Base-by-base conservation (phyloP, 2,113 vertebrate species). In the Silurus meridionalis region DNA sequence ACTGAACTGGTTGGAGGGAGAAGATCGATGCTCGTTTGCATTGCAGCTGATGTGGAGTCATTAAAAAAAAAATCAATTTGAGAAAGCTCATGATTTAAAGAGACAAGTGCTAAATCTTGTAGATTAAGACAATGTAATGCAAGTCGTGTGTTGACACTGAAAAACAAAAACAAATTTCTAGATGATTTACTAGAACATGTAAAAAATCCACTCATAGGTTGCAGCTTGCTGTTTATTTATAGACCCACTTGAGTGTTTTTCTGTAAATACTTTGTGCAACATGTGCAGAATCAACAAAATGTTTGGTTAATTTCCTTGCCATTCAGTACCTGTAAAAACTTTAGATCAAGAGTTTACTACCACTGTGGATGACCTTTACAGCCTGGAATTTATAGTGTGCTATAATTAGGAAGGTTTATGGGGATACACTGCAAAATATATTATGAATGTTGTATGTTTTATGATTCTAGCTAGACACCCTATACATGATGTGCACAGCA, bases 61-160 rank as follows among this genome's bases (percentile, higher is more conserved):
- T 37, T 52, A 0, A 25, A 84, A 25, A 84, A 84, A 71, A 48
- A 82, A 37, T 71, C 82, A 50, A 84, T 53, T 4, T 77, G 71
- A 63, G 46, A 28, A 14, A 58, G 37, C 19, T 57, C 46, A n/a
- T 67, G 66, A 46, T 46, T 83, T 72, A 72, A 74, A 50, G 46
- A 8, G 25, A 25, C 6, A 61, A 61, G 60, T 66, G 64, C 28
- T 8, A 67, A 46, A 37, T 74, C 8, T 50, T 74, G 48, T 23
- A 74, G 8, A 8, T 50, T 78, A 23, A 55, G 6, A 53, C 23
- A 28, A 17, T 9, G 37, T 60, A 58, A 17, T 21, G 17, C 17
- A 80, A 80, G 19, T 5, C 21, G 78, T 46, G 28, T 60, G 55
- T 80, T 60, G 37, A 77, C 71, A 50, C 17, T 74, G 71, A 19